Evolutionary conservation across 2,113 vertebrate genomes (phyloP), one percentile per base, ranked within the genome.

Genomic region (Thunnus maccoyii): DNA sequence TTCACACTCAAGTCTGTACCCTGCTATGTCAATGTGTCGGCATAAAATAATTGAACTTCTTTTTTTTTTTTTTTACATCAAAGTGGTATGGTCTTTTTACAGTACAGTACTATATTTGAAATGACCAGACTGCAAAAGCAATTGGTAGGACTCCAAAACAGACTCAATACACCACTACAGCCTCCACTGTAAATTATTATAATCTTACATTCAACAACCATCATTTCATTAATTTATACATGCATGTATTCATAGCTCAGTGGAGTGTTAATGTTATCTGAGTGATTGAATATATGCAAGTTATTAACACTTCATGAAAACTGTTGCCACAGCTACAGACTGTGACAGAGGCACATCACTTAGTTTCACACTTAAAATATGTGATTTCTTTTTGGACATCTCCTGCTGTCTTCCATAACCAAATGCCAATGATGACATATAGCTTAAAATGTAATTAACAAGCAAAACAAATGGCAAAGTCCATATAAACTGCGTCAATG

Each of bases 261-360:
- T 15, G 13, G 13, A 52, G 58, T 69, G 48, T 47, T 73, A 80
- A 61, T 68, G 10, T 58, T 54, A 48, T 72, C 55, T 8, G 68
- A 77, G n/a, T 71, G 50, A 64, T 6, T 68, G 20, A 71, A 62
- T 32, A 27, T 65, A 20, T 69, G 22, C 48, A 50, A 27, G n/a
- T 64, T 72, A 60, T 65, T 65, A 67, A 56, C 10, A 27, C 18
- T 50, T 55, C 30, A 64, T 58, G 61, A 55, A 51, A 73, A 69
- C 56, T 4, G 14, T 51, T 74, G 56, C 25, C 56, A 67, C 36
- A 69, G 76, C 20, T 27, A 63, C 22, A 0, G 22, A 22, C n/a
- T 54, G 30, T 18, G 17, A 32, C 9, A 41, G 36, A 41, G 36
- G 36, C 7, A 41, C 36, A 41, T 41, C 12, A 18, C n/a, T 25